These are phyloP conservation scores for Eupleurogrammus muticus DNA, from an alignment of 2,797 vertebrate genomes.

Conservation along the genomic window DNA sequence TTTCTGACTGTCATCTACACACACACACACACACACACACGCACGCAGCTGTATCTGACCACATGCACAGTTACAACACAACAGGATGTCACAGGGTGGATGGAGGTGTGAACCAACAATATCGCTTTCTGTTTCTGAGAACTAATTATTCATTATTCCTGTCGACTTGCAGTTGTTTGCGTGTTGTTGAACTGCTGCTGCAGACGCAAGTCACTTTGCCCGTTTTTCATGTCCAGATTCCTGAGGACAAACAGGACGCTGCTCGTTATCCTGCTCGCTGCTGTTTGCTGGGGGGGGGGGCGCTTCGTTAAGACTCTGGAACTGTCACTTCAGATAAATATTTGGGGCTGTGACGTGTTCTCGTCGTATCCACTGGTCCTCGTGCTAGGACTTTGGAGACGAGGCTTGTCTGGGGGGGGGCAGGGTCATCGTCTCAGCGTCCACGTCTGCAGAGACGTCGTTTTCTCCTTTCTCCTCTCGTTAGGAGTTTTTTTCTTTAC, in stretches of 20 bases:
- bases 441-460: too few relatives aligned
- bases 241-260: constrained; percentile 63
- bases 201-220: too few relatives aligned
- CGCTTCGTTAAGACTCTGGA: constrained; percentile 59
- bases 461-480: constrained; percentile 70
- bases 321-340: constrained; percentile 69
- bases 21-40: constrained; percentile 28
- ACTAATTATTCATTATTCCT: constrained; percentile 49
- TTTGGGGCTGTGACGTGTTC: constrained; percentile 39
- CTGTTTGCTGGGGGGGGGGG: constrained; percentile 43
- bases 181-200: too few relatives aligned
- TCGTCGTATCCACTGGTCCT: constrained; percentile 49
- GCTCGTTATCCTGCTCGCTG: constrained; percentile 57
- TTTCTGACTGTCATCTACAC: constrained; percentile 47
- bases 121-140: constrained; percentile 61
- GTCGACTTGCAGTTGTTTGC: too few relatives aligned
- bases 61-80: constrained; percentile 73
- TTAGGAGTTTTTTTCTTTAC: constrained; percentile 53
- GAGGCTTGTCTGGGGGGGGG: too few relatives aligned
- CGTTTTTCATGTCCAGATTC: too few relatives aligned
- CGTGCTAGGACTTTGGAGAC: constrained; percentile 60
- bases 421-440: constrained; percentile 68
- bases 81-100: constrained; percentile 79
- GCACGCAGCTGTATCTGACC: constrained; percentile 73
- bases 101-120: constrained; percentile 76